Evolutionary conservation across 30 jellyfish, hydroid and myxozoan genomes (phyloP).

Genomic region (Morbakka virulenta): DNA sequence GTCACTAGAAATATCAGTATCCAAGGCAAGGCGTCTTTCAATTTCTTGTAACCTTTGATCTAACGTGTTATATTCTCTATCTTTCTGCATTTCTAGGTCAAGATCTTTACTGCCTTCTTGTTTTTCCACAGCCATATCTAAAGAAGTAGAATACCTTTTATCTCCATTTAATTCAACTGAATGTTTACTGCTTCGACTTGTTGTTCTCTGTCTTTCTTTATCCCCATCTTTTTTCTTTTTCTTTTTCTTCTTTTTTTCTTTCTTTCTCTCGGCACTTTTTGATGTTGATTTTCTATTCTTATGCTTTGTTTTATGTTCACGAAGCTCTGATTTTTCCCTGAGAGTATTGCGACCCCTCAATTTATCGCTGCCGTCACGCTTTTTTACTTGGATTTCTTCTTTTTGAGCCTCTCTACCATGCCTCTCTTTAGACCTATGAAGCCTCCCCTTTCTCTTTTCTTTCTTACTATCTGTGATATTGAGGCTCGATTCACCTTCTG

Average conservation of each 20-base stretch:
- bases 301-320: background rate
- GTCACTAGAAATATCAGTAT: constrained; percentile 53
- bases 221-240: constrained; percentile 1
- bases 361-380: constrained; percentile 33
- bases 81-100: background rate
- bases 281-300: background rate
- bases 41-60: background rate
- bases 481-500: background rate
- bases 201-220: background rate
- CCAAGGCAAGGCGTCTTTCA: background rate
- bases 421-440: too few relatives aligned
- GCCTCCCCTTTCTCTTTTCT: background rate
- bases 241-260: constrained; percentile 17
- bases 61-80: background rate
- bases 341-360: constrained; percentile 18
- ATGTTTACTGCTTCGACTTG: background rate
- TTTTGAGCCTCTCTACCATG: background rate
- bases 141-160: background rate
- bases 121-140: background rate
- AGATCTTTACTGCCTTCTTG: background rate
- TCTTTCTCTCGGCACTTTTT: background rate
- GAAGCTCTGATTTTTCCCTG: constrained; percentile 15
- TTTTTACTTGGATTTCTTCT: constrained; percentile 2
- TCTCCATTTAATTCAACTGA: background rate
- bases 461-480: background rate